phyloP scores from a whole-genome alignment of 2,113 vertebrate genomes.

The Halichoeres trimaculatus region DNA sequence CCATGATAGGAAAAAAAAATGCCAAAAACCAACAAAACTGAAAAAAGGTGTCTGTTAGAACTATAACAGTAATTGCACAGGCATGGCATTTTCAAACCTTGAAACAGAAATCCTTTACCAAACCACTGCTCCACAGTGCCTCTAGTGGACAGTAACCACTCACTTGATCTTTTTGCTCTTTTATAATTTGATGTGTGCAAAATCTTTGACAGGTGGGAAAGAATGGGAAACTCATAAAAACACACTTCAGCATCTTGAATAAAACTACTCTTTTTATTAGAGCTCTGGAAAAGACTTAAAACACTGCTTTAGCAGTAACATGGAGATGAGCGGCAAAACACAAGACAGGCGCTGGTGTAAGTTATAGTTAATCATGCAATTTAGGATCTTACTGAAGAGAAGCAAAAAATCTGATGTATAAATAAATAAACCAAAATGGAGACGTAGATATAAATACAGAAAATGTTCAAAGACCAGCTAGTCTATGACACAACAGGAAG shows the following conservation, averaged over 20 bases:
- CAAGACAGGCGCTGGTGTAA: constrained; percentile 55
- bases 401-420: constrained; percentile 52
- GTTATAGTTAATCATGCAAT: constrained; percentile 40
- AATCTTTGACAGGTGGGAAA: not conserved
- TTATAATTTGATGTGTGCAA: not conserved
- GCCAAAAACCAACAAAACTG: too few species aligned
- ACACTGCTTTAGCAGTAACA: constrained; percentile 37
- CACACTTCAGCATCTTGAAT: constrained; percentile 19
- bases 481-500: constrained; percentile 26
- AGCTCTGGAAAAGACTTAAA: constrained; percentile 53
- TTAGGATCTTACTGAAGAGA: constrained; percentile 33
- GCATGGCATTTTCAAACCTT: not conserved
- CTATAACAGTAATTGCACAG: not conserved
- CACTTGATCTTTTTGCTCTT: not conserved
- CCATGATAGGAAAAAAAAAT: too few species aligned
- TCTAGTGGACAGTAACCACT: constrained; percentile 1
- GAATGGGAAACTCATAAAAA: constrained; percentile 23
- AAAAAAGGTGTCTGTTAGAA: not conserved
- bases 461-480: constrained; percentile 48
- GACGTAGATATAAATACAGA: constrained; percentile 65
- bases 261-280: constrained; percentile 74
- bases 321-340: constrained; percentile 35
- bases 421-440: constrained; percentile 81
- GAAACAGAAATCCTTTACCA: not conserved
- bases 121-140: not conserved